Percentiles rank a stretch among this genome's conserved stretches.
Conservation (phyloP, 37 sponge, comb jelly and placozoan genomes). For the Oscarella lobularis region DNA sequence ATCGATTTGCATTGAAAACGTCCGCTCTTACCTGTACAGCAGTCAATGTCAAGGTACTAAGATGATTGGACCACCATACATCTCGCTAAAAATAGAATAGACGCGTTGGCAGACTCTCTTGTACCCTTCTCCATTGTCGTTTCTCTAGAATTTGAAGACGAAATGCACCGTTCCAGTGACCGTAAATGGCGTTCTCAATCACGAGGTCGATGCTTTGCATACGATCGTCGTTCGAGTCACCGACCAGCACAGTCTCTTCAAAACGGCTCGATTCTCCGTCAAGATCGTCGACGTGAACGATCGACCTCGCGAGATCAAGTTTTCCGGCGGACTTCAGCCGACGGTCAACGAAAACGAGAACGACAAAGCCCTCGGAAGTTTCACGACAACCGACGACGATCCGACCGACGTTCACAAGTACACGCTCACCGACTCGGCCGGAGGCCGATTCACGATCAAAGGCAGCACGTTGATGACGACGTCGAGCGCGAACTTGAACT, state of each 20-base stretch:
- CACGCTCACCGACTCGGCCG: neutral
- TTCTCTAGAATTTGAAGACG: neutral
- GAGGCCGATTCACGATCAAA: neutral
- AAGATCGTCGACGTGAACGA: neutral
- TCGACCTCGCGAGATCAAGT: neutral
- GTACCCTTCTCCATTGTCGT: neutral
- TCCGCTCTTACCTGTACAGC: neutral
- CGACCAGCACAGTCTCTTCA: conserved; percentile 3
- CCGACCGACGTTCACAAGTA: neutral
- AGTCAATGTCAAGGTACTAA: too few species aligned
- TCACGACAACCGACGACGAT: conserved; percentile 8
- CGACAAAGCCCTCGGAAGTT: neutral
- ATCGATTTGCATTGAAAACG: neutral
- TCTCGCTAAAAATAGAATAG: neutral
- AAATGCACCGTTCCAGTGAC: neutral
- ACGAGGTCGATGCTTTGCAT: conserved; percentile 3
- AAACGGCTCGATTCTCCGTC: neutral
- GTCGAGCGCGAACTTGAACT: neutral
- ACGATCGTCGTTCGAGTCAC: conserved; percentile 1
- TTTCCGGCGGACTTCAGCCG: neutral
- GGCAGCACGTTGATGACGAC: neutral
- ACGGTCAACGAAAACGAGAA: conserved; percentile 1
- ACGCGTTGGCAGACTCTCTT: neutral
- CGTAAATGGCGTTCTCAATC: neutral
- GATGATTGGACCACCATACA: neutral